Evolutionary conservation across 2,797 vertebrate genomes (phyloP), one percentile per base, ranked within the genome.

Genomic region (Discoglossus pictus): DNA sequence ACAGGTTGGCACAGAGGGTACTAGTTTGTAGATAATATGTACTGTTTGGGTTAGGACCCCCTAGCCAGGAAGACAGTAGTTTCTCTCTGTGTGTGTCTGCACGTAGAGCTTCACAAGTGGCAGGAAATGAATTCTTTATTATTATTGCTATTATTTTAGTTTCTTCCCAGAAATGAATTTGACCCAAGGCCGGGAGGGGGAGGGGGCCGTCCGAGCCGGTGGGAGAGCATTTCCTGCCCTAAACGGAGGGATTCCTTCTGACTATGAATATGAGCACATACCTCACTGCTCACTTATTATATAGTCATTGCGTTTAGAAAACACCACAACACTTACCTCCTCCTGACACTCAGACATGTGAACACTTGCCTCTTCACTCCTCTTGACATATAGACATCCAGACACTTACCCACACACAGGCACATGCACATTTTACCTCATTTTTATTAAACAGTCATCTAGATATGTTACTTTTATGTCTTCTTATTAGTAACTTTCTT

Each of bases 101-200:
- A 71, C 68, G 68, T 71, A 62, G 47, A 31, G 66, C 74, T 23
- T 1, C 42, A 51, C 24, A 51, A 17, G 39, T 4, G 17, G 73
- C 83, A 86, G 87, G 83, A 90, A 89, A 68, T 38, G 4, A 46
- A 81, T 65, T 73, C 68, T 71, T 71, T 71, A 71, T 71, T 71
- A 71, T 64, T 64, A 71, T 71, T 71, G 68, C 24, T 71, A 71
- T 71, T 70, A 70, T 70, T 70, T 74, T 78, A 75, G 4, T 75
- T 76, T 86, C 76, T 80, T 75, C 79, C 63, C 56, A 74, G 75
- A 83, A 75, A 58, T 35, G 48, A 65, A 39, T 53, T 65, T 74
- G 68, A 68, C 61, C 62, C 53, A 13, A 10, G 56, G 65, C 21
- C 68, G 43, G 54, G 7, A 15, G 59, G 65, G 7, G 64, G 50